Conservation (phyloP, 2,113 vertebrate species). For the Daboia siamensis region DNA sequence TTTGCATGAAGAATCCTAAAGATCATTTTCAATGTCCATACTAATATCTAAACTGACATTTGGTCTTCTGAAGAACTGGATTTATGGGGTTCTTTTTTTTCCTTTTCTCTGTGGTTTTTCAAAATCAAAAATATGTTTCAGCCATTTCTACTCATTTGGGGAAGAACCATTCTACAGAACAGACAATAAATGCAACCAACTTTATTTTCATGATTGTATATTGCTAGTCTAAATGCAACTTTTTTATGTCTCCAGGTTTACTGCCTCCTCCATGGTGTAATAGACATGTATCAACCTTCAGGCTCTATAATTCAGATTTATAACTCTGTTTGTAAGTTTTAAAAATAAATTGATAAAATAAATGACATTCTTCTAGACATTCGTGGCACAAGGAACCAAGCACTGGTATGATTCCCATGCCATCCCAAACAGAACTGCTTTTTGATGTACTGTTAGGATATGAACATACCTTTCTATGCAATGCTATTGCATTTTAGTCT, state of each 20-base stretch:
- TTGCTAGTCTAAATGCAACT: accelerated
- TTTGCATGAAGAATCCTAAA: neutral
- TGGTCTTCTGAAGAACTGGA: accelerated
- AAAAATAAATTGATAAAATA: neutral
- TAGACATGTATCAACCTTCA: neutral
- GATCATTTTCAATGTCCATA: accelerated
- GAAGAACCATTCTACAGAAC: accelerated
- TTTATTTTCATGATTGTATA: neutral
- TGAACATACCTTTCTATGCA: conserved; percentile 1
- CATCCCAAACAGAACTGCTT: neutral
- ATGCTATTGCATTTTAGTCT: neutral
- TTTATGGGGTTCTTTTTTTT: accelerated
- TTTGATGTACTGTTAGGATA: neutral
- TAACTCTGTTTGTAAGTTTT: neutral
- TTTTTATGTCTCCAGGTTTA: neutral
- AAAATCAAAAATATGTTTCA: accelerated
- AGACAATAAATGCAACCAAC: neutral
- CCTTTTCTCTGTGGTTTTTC: accelerated
- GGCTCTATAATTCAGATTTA: accelerated
- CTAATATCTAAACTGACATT: neutral
- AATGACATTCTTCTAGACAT: conserved; percentile 16
- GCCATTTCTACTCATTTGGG: accelerated
- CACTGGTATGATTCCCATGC: conserved; percentile 32
- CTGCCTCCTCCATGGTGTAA: neutral
- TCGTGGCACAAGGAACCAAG: conserved; percentile 40